Base-by-base conservation (phyloP, 1,140 invertebrate genomes). In the Camponotus vicinus region DNA sequence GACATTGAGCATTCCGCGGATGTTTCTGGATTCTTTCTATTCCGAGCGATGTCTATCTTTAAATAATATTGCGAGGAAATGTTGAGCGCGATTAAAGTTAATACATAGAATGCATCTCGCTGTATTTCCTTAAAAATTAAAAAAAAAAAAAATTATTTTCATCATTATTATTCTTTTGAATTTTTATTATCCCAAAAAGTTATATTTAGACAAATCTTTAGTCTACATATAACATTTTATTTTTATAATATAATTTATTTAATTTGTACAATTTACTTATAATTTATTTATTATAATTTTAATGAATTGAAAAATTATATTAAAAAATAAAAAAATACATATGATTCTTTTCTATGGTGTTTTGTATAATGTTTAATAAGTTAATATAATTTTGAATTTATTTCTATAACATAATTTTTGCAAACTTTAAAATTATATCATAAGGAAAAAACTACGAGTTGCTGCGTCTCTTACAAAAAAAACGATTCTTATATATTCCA, bases 1-100 rank as follows among this genome's bases (percentile, higher is more conserved):
- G 67, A 71, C 79, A 71, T 57, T 57, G 52, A 9, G 79, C 52
- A 73, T 73, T 82, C 37, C 67, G 42, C 27, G 34, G 18, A 73
- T 63, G 57, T 37, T 61, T 82, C 9, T 40, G 63, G 13, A 52
- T 70, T n/a, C 52, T 9, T n/a, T 34, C 4, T 11, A 11, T 59
- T 45, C 49, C 59, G 9, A 32, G 18, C 32, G n/a, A 69, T n/a
- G 27, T 42, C 27, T 59, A 45, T 15, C 27, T 82, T 21, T 49
- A 13, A 21, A 49, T 18, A 21, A 7, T 9, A 21, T 11, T n/a
- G 49, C 49, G 49, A 15, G 18, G 11, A 45, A 49, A 13, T 15
- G 34, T 21, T 5, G n/a, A 34, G 40, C 21, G 13, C 21, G 13
- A 75, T 59, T 18, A 40, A 59, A 77, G 18, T 45, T 32, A 32